Conservation (phyloP, 2,888 invertebrate species). For the Platycheirus albimanus region DNA sequence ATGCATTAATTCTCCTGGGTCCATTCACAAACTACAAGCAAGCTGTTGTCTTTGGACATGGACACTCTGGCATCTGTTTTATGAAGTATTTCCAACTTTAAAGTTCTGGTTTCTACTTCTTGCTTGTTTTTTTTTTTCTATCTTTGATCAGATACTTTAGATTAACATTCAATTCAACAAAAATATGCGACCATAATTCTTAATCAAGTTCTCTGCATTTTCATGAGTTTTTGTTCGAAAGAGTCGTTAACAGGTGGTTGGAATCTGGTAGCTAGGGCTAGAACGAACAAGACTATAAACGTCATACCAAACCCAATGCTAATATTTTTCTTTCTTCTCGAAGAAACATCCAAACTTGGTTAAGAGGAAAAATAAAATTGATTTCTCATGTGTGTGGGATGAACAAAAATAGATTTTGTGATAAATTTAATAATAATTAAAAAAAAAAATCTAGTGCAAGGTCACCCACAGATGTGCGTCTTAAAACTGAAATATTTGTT, state of each 20-base stretch:
- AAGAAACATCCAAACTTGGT: constrained; percentile 48
- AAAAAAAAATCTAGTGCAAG: constrained; percentile 56
- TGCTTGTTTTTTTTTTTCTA: background rate
- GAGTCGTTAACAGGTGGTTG: constrained; percentile 25
- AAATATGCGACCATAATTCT: constrained; percentile 40
- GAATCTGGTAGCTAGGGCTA: background rate
- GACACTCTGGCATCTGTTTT: background rate
- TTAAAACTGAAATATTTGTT: constrained; percentile 59
- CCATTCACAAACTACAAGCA: too few species aligned
- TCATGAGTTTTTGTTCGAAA: constrained; percentile 15
- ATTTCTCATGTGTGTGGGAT: background rate
- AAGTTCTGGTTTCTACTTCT: background rate
- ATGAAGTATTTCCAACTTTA: background rate
- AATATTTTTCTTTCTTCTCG: background rate
- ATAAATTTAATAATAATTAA: constrained; percentile 31
- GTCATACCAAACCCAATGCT: background rate
- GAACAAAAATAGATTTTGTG: constrained; percentile 52
- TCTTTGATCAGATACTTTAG: background rate
- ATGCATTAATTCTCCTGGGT: too few species aligned
- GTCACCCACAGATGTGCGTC: constrained; percentile 56
- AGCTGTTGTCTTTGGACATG: too few species aligned
- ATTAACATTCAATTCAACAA: constrained; percentile 10
- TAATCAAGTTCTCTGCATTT: constrained; percentile 44
- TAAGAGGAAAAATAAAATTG: constrained; percentile 13
- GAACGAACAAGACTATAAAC: background rate